Percentiles rank a stretch among this genome's conserved stretches.
These are phyloP conservation scores for Drosophila trapezifrons DNA, from an alignment of 1,140 invertebrate species.

Conservation along the genomic window DNA sequence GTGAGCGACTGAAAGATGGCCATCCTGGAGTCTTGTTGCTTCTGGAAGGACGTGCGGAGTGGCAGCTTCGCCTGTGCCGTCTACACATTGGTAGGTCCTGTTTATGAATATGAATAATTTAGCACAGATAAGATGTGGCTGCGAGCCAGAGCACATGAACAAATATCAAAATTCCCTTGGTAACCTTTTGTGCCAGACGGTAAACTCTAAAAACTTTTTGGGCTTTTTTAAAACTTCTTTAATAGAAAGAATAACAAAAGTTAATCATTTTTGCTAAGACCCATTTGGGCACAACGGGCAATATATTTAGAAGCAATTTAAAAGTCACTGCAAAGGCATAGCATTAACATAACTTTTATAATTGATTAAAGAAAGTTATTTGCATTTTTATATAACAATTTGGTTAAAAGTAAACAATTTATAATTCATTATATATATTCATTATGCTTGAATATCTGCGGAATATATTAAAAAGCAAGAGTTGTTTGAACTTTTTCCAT, in stretches of 20 bases:
- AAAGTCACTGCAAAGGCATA: not conserved
- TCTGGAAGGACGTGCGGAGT: slow-evolving; percentile 90
- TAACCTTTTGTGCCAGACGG: not conserved
- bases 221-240: not conserved
- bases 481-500: no score
- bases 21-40: slow-evolving; percentile 92
- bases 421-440: no score
- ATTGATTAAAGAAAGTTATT: no score
- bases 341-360: not conserved
- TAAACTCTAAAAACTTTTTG: not conserved
- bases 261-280: not conserved
- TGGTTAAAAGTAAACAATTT: no score
- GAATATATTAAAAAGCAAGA: not conserved
- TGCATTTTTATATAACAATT: not conserved
- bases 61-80: slow-evolving; percentile 91
- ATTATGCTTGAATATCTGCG: not conserved
- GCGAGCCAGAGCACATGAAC: not conserved
- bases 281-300: not conserved
- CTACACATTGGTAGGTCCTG: slow-evolving; percentile 89
- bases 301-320: not conserved
- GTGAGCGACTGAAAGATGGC: slow-evolving; percentile 86
- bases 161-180: slow-evolving; percentile 6
- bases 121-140: slow-evolving; percentile 15
- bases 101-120: slow-evolving; percentile 25
- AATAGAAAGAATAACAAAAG: slow-evolving; percentile 9